A percentile compares a stretch with the other conserved stretches of the same genome.
phyloP scores from a whole-genome alignment of 2,797 vertebrate species.

The Megalops cyprinoides region DNA sequence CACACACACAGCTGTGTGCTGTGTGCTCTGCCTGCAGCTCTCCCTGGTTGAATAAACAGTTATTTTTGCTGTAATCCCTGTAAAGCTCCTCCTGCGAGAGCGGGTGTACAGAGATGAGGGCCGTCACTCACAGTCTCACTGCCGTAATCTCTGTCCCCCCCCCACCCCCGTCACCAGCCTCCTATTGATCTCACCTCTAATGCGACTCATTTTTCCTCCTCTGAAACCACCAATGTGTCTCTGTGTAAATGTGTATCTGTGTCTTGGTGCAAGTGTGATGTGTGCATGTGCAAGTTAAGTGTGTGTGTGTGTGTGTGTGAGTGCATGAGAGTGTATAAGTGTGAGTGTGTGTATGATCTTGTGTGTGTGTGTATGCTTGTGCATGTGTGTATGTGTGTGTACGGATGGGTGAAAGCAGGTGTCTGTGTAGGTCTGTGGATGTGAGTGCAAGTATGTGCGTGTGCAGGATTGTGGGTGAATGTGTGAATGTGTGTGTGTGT shows the following conservation, averaged over 20 bases:
- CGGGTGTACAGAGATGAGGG: conserved; percentile 64
- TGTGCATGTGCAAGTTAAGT: conserved; percentile 21
- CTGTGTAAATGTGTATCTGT: conserved; percentile 23
- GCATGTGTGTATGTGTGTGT: background rate
- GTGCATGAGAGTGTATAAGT: conserved; percentile 8
- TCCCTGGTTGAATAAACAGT: conserved; percentile 55
- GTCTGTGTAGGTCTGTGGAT: conserved; percentile 11
- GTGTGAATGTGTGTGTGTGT: conserved; percentile 15
- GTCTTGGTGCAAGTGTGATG: conserved; percentile 19
- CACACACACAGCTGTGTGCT: conserved; percentile 32
- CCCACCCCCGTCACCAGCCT: no score
- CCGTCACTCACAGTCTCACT: conserved; percentile 73
- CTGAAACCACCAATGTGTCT: conserved; percentile 19
- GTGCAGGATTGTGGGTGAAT: conserved; percentile 5
- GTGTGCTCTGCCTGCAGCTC: conserved; percentile 39
- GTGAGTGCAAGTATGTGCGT: conserved; percentile 29
- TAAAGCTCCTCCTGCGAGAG: conserved; percentile 59
- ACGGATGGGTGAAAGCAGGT: conserved; percentile 4
- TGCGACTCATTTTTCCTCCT: conserved; percentile 71
- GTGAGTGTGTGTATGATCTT: background rate
- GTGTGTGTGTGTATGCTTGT: background rate
- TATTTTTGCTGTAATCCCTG: conserved; percentile 70
- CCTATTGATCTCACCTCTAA: conserved; percentile 76
- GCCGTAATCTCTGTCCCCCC: conserved; percentile 67
- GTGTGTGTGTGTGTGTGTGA: background rate